A percentile compares a stretch with the other conserved stretches of the same genome.
These are phyloP conservation scores for Melanotaenia duboulayi DNA, from an alignment of 2,113 vertebrate species.

Conservation along the genomic window DNA sequence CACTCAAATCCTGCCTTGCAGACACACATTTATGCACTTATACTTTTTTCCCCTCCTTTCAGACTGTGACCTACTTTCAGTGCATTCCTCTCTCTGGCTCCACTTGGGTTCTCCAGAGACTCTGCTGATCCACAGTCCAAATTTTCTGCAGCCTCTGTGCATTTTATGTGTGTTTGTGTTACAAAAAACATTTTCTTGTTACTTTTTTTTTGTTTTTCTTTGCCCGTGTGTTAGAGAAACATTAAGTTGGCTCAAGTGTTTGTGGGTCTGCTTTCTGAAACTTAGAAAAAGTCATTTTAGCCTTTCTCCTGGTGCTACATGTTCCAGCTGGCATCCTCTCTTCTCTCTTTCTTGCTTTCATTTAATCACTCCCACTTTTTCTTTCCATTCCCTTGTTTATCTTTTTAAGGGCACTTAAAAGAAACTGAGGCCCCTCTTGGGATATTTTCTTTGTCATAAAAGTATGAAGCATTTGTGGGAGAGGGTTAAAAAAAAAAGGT, in stretches of 20 bases:
- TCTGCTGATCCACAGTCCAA: conserved; percentile 48
- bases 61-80: conserved; percentile 75
- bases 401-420: conserved; percentile 55
- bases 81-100: conserved; percentile 71
- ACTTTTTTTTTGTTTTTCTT: conserved; percentile 30
- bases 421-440: conserved; percentile 5
- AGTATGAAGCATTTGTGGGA: conserved; percentile 24
- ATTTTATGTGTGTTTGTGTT: conserved; percentile 4
- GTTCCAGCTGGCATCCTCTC: conserved; percentile 65
- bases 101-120: conserved; percentile 57
- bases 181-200: conserved; percentile 24
- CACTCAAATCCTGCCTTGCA: conserved; percentile 49
- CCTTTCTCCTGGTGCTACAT: conserved; percentile 31
- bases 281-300: conserved; percentile 34
- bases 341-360: conserved; percentile 41
- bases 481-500: conserved; percentile 30
- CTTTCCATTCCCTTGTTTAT: conserved; percentile 18
- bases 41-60: conserved; percentile 37
- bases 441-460: conserved; percentile 24
- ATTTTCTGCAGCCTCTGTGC: conserved; percentile 31
- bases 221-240: conserved; percentile 11
- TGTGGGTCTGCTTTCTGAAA: conserved; percentile 40
- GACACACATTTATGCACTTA: conserved; percentile 41
- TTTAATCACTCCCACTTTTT: conserved; percentile 26
- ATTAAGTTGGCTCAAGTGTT: neutral